These are phyloP conservation scores for Chorisops tibialis DNA, from an alignment of 2,888 invertebrate species.

Conservation along the genomic window DNA sequence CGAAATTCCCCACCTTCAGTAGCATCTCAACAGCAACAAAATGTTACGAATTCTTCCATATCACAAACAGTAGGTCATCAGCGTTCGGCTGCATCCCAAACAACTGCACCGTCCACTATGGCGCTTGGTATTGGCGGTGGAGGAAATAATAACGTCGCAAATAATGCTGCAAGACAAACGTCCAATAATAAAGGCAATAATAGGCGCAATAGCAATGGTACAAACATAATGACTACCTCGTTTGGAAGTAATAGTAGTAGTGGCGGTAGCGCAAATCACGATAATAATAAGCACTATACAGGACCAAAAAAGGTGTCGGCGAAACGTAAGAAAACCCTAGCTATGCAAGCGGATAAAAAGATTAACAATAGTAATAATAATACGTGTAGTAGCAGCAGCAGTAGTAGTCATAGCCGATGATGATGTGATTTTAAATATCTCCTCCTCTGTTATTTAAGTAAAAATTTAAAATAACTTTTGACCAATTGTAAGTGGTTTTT, in stretches of 20 bases:
- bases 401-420: slow-evolving; percentile 24
- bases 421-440: slow-evolving; percentile 26
- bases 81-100: slow-evolving; percentile 34
- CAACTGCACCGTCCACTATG: slow-evolving; percentile 32
- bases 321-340: slow-evolving; percentile 33
- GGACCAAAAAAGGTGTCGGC: slow-evolving; percentile 33
- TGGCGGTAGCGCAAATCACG: slow-evolving; percentile 37
- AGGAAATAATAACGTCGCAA: not conserved
- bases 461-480: slow-evolving; percentile 8
- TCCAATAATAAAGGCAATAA: slow-evolving; percentile 1
- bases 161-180: not conserved
- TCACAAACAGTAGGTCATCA: slow-evolving; percentile 26
- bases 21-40: not conserved
- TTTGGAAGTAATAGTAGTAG: slow-evolving; percentile 37
- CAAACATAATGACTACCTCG: slow-evolving; percentile 42
- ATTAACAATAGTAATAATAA: slow-evolving; percentile 25
- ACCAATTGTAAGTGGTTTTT: slow-evolving; percentile 3
- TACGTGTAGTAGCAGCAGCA: slow-evolving; percentile 10
- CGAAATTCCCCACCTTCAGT: slow-evolving; percentile 32
- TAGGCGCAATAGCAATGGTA: slow-evolving; percentile 26
- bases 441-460: slow-evolving; percentile 22
- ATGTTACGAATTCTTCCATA: not conserved
- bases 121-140: slow-evolving; percentile 3
- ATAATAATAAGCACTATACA: slow-evolving; percentile 28
- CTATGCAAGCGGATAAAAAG: slow-evolving; percentile 33